A percentile compares a stretch with the other conserved stretches of the same genome.
phyloP scores from a whole-genome alignment of 2,888 invertebrate genomes.

The Odontothrips loti region DNA sequence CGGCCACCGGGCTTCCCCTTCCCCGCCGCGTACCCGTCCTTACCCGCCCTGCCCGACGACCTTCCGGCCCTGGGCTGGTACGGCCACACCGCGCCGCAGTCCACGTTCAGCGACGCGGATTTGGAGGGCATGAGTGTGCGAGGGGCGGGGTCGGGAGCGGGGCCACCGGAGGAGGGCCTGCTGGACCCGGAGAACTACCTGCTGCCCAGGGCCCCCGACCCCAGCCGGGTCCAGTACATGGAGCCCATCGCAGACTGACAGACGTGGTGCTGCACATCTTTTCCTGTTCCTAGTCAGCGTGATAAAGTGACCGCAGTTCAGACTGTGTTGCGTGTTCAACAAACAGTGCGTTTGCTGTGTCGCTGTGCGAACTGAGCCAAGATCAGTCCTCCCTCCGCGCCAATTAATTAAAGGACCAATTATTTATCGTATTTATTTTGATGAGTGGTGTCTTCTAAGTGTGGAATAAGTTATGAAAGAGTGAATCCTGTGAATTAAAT shows the following conservation, averaged over 20 bases:
- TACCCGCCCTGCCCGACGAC: conserved; percentile 30
- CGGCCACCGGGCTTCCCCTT: conserved; percentile 37
- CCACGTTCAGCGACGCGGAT: background rate
- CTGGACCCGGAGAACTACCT: conserved; percentile 67
- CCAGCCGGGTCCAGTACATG: conserved; percentile 55
- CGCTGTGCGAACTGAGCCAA: too few relatives aligned
- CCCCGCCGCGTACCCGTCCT: conserved; percentile 29
- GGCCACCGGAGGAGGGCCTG: conserved; percentile 45
- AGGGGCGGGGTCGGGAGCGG: background rate
- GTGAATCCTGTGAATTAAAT: too few relatives aligned
- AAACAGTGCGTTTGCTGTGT: too few relatives aligned
- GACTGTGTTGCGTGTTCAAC: too few relatives aligned
- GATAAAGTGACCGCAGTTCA: too few relatives aligned
- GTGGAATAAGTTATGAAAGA: too few relatives aligned
- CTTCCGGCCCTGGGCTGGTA: background rate
- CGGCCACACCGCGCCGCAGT: background rate
- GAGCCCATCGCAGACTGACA: conserved; percentile 51
- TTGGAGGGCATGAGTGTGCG: background rate
- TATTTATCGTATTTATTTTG: too few relatives aligned
- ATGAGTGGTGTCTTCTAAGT: too few relatives aligned
- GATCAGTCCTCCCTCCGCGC: too few relatives aligned
- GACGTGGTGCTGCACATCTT: background rate
- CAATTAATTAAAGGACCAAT: too few relatives aligned
- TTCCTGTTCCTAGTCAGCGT: background rate
- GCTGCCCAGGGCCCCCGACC: conserved; percentile 53